Evolutionary conservation across 2,888 invertebrate species (phyloP).

Genomic region (Philaethria dido): DNA sequence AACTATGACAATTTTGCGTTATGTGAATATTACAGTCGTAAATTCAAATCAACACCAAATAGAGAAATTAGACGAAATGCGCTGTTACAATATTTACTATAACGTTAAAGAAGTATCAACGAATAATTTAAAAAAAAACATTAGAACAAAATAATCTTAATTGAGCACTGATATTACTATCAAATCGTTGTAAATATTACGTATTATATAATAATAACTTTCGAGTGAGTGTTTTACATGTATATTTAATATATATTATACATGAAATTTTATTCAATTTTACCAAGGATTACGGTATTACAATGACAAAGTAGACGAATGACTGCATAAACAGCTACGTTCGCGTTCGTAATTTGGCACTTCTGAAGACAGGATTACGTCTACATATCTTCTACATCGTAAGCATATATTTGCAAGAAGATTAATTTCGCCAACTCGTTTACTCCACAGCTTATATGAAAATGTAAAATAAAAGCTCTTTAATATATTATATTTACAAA

Average conservation of each 20-base stretch:
- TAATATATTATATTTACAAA: constrained; percentile 1
- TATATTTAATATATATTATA: neutral
- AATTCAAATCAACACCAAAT: too few species aligned
- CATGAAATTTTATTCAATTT: constrained; percentile 3
- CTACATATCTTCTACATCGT: constrained; percentile 14
- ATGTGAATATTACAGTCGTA: too few species aligned
- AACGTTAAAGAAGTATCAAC: too few species aligned
- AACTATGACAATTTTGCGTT: too few species aligned
- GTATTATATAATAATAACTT: too few species aligned
- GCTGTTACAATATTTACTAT: too few species aligned
- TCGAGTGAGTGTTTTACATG: too few species aligned
- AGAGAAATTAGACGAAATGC: too few species aligned
- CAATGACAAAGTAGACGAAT: constrained; percentile 15
- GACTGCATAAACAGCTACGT: constrained; percentile 8
- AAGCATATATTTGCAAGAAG: constrained; percentile 17
- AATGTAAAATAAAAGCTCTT: constrained; percentile 11
- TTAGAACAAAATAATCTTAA: too few species aligned
- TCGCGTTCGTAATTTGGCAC: constrained; percentile 19
- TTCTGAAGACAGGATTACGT: constrained; percentile 22
- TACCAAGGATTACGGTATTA: neutral
- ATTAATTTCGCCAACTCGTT: constrained; percentile 20
- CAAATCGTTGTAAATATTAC: too few species aligned
- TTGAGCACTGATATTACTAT: too few species aligned
- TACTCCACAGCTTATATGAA: neutral
- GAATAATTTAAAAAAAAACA: too few species aligned